Evolutionary conservation across 2,797 vertebrate genomes (phyloP).

Genomic region (Sebastes kiyomatsui): DNA sequence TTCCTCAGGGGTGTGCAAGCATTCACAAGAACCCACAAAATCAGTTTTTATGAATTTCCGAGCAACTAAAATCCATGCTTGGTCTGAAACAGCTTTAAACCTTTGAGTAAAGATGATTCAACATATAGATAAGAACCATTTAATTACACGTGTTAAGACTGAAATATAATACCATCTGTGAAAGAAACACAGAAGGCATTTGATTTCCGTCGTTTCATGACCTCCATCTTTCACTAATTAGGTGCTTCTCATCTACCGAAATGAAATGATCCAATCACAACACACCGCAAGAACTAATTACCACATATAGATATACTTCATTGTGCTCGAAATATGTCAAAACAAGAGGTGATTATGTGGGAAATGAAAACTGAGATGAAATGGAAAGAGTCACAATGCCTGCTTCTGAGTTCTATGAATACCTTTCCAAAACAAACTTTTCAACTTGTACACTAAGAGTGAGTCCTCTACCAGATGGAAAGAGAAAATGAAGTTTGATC

Average conservation of each 20-base stretch:
- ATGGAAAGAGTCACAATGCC: not conserved
- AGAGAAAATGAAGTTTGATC: slow-evolving; percentile 6
- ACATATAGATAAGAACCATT: not conserved
- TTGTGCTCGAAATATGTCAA: not conserved
- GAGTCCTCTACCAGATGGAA: slow-evolving; percentile 8
- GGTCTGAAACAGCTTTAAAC: not conserved
- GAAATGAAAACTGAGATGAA: not conserved
- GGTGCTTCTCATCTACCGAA: not conserved
- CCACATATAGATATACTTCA: not conserved
- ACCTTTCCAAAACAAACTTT: not conserved
- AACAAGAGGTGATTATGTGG: not conserved
- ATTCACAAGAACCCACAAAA: no score
- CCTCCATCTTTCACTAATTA: not conserved
- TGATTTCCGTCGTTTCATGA: not conserved
- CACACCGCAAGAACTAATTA: not conserved
- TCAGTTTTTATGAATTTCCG: no score
- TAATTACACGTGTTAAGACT: not conserved
- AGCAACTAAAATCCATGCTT: no score
- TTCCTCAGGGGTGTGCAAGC: no score
- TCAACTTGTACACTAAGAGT: not conserved
- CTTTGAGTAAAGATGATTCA: not conserved
- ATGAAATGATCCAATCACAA: not conserved
- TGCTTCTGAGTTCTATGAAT: not conserved
- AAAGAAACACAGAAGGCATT: not conserved
- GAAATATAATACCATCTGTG: not conserved